A percentile compares a stretch with the other conserved stretches of the same genome.
Conservation (phyloP, 2,888 invertebrate species). For the Drosophila flavopinicola region DNA sequence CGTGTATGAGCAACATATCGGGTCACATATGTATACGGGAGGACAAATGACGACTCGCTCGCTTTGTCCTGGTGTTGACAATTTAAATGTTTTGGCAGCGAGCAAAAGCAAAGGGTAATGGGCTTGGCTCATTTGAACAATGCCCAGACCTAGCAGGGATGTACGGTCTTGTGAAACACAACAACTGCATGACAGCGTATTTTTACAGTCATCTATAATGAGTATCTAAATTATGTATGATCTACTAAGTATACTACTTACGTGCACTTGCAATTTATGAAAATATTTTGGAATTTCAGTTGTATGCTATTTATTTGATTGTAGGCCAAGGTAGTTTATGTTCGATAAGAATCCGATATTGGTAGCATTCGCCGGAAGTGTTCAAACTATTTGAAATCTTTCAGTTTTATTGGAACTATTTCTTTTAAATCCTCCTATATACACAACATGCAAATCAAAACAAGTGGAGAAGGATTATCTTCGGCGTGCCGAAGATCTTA, state of each 20-base stretch:
- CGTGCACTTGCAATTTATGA: no score
- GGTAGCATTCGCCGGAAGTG: no score
- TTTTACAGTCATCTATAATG: slow-evolving; percentile 7
- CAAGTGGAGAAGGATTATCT: no score
- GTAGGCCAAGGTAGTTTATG: no score
- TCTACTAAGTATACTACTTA: background rate
- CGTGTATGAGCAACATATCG: slow-evolving; percentile 60
- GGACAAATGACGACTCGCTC: slow-evolving; percentile 40
- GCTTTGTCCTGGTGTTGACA: slow-evolving; percentile 70
- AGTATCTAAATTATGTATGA: background rate
- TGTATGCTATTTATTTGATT: no score
- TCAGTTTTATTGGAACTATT: no score
- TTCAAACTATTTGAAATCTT: no score
- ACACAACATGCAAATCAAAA: no score
- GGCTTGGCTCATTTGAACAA: slow-evolving; percentile 25
- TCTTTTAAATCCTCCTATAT: no score
- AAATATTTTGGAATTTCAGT: no score
- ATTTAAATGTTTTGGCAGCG: slow-evolving; percentile 64
- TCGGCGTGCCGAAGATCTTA: no score
- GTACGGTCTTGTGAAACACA: slow-evolving; percentile 28
- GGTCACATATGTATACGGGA: slow-evolving; percentile 8
- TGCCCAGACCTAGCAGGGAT: slow-evolving; percentile 31
- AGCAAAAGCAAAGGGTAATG: slow-evolving; percentile 50
- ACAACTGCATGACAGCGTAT: slow-evolving; percentile 39
- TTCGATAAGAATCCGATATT: no score